phyloP scores from a whole-genome alignment of 1,140 invertebrate genomes.

The Sycophila sp. region DNA sequence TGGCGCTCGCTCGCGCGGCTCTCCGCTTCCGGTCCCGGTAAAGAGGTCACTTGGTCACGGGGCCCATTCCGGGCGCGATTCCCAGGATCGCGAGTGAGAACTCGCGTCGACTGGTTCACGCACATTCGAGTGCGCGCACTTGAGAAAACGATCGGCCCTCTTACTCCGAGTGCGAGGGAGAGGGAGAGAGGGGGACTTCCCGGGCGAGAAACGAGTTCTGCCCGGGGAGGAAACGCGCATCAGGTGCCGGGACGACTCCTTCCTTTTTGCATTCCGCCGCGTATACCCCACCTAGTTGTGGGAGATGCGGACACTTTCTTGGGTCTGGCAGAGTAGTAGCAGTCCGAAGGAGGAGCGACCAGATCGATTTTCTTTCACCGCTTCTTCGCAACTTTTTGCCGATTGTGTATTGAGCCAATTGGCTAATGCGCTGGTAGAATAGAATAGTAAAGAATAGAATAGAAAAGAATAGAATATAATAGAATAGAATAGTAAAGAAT shows the following conservation, averaged over 20 bases:
- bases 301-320: conserved; percentile 4
- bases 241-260: neutral
- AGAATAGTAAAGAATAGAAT: too few species aligned
- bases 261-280: neutral
- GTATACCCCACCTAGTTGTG: too few species aligned
- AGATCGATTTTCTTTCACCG: too few species aligned
- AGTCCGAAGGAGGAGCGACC: too few species aligned
- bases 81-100: conserved; percentile 49
- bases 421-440: too few species aligned
- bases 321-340: too few species aligned
- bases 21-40: conserved; percentile 32
- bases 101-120: conserved; percentile 54
- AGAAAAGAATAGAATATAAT: too few species aligned
- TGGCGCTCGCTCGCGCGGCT: neutral
- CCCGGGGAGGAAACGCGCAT: neutral
- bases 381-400: too few species aligned
- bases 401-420: too few species aligned
- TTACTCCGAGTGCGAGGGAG: neutral
- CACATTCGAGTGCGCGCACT: conserved; percentile 24
- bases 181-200: too few species aligned
- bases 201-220: neutral
- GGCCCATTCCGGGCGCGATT: conserved; percentile 59
- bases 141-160: conserved; percentile 20
- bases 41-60: conserved; percentile 66
- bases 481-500: too few species aligned